Evolutionary conservation across 2,888 invertebrate genomes (phyloP).

Genomic region (Labia minor): DNA sequence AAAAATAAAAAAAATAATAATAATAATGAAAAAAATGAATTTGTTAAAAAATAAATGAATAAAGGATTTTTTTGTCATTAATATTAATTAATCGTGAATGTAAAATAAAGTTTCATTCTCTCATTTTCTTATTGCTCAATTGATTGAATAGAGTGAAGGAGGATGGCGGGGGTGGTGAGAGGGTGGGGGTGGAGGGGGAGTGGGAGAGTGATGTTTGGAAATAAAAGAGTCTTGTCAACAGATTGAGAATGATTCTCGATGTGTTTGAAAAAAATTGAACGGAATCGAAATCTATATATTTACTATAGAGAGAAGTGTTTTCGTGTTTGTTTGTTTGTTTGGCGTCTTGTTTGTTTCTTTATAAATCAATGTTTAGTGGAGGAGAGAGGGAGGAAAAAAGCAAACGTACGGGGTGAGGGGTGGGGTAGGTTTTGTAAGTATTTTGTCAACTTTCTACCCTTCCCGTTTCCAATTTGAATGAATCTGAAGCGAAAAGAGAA

Average conservation of each 20-base stretch:
- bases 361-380: neutral
- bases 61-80: no score
- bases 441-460: neutral
- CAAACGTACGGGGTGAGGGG: slow-evolving; percentile 13
- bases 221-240: neutral
- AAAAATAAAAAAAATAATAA: no score
- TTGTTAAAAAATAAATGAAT: no score
- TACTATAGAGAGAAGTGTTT: neutral
- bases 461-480: neutral
- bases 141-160: neutral
- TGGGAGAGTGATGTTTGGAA: neutral
- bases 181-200: no score
- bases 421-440: slow-evolving; percentile 22
- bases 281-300: neutral
- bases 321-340: neutral
- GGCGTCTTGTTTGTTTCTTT: neutral
- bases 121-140: neutral
- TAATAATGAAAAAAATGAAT: no score
- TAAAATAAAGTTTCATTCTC: no score
- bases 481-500: neutral
- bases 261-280: neutral
- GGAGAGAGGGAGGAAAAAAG: slow-evolving; percentile 18
- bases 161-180: no score
- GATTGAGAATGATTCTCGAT: neutral
- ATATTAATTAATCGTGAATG: no score